Evolutionary conservation across 2,113 vertebrate species (phyloP), one percentile per base, ranked within the genome.

Genomic region (Phylloscopus whistleri): DNA sequence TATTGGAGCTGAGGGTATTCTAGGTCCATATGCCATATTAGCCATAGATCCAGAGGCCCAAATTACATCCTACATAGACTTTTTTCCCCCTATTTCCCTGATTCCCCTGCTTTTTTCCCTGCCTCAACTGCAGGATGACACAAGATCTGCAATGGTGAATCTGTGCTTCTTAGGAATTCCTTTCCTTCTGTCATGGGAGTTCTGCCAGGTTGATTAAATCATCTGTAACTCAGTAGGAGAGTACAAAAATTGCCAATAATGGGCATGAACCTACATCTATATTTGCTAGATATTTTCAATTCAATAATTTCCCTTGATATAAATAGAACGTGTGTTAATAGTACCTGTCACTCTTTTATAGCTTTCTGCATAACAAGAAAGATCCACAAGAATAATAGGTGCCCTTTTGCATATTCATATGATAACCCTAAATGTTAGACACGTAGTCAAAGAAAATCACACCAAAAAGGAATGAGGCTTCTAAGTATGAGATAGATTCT

Each of bases 121-220:
- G 15, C 39, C 44, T 89, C 53, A 92, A 44, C 69, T 94, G 93
- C 90, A 96, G 85, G 60, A 91, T 96, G 92, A 95, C 92, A 94
- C 81, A 94, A 87, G 74, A 78, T 87, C 90, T 89, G 92, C 95
- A 94, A 26, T 46, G 75, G 74, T 85, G 72, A 83, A 90, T 85
- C 58, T 87, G 4, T 91, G 62, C 82, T 96, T 79, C 74, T 89
- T 96, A 90, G 95, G 95, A 93, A 90, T 96, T 96, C 95, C 95
- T 94, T 81, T 95, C 15, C 82, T 73, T 91, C 15, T 82, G 10
- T 28, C 58, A 73, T 60, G 87, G 95, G 82, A 96, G 67, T 91
- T 64, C 63, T 95, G 92, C 96, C 94, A 94, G 82, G 52, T 56
- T 91, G 94, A 93, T 95, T 95, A 96, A 93, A 91, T 96, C 87